Conservation (phyloP, 1,140 invertebrate genomes). For the Trichonephila clavipes region DNA sequence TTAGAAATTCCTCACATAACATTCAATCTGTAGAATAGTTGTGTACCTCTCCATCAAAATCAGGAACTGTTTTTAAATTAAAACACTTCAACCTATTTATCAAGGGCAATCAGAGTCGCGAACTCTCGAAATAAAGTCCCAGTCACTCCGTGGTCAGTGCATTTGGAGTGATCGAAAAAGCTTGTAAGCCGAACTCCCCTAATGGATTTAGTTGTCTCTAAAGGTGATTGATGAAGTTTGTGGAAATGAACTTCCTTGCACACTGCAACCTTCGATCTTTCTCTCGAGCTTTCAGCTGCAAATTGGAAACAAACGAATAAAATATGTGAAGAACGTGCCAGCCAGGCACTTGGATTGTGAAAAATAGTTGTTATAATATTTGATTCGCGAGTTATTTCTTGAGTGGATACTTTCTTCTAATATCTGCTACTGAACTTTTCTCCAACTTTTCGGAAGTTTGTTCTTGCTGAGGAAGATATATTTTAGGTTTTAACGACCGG, state of each 20-base stretch:
- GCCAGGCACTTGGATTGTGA: neutral
- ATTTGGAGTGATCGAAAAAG: slow-evolving; percentile 29
- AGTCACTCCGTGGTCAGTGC: neutral
- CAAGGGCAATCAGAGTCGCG: neutral
- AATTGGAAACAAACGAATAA: slow-evolving; percentile 49
- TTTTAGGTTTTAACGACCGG: no score
- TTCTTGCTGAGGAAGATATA: neutral
- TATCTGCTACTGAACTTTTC: neutral
- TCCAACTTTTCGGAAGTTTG: neutral
- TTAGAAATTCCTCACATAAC: no score
- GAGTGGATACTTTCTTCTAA: neutral
- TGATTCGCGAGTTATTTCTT: neutral
- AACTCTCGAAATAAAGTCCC: neutral
- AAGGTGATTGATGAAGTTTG: slow-evolving; percentile 12
- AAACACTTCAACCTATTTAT: neutral
- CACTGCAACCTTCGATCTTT: neutral
- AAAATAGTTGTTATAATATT: slow-evolving; percentile 15
- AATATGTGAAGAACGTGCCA: slow-evolving; percentile 3
- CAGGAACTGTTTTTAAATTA: neutral
- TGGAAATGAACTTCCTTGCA: slow-evolving; percentile 22
- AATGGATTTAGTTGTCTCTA: slow-evolving; percentile 47
- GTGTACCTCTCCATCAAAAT: no score
- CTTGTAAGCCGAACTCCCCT: slow-evolving; percentile 14
- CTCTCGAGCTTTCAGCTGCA: neutral
- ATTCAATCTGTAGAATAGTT: no score